These are phyloP conservation scores for Eira barbara DNA, from an alignment of 2,113 vertebrate genomes.

Conservation along the genomic window DNA sequence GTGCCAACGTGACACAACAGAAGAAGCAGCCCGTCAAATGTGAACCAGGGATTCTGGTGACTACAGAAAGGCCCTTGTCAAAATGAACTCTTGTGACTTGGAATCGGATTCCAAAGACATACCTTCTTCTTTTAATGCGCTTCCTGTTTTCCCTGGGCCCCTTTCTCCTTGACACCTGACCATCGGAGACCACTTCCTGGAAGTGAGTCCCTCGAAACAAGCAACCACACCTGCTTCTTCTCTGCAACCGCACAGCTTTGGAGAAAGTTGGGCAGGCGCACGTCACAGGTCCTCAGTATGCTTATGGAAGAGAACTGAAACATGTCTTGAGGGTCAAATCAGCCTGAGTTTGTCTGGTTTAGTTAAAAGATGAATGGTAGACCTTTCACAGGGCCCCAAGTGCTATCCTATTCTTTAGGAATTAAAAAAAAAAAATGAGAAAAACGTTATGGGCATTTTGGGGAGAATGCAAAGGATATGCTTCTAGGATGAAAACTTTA, in stretches of 20 bases:
- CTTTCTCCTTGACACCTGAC: neutral
- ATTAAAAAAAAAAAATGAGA: neutral
- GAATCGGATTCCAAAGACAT: neutral
- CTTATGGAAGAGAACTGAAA: constrained; percentile 4
- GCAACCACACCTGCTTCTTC: neutral
- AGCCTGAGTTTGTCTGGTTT: constrained; percentile 77
- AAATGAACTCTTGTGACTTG: neutral
- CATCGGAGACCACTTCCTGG: neutral
- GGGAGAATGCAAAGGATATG: constrained; percentile 48
- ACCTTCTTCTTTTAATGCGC: neutral
- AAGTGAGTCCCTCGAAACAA: neutral
- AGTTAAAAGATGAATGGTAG: constrained; percentile 82
- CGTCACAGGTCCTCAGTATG: neutral
- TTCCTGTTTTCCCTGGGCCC: neutral
- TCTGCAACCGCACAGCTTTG: neutral
- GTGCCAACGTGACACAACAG: neutral
- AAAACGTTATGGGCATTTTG: constrained; percentile 52
- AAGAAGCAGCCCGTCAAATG: neutral
- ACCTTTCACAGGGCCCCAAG: constrained; percentile 74
- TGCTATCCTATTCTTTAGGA: constrained; percentile 68
- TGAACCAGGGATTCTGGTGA: neutral
- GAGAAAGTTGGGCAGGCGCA: neutral
- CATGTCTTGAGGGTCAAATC: neutral
- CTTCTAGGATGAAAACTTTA: constrained; percentile 35
- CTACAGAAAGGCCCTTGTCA: neutral